phyloP scores from a whole-genome alignment of 2,888 invertebrate genomes.

The Cantharis rustica region DNA sequence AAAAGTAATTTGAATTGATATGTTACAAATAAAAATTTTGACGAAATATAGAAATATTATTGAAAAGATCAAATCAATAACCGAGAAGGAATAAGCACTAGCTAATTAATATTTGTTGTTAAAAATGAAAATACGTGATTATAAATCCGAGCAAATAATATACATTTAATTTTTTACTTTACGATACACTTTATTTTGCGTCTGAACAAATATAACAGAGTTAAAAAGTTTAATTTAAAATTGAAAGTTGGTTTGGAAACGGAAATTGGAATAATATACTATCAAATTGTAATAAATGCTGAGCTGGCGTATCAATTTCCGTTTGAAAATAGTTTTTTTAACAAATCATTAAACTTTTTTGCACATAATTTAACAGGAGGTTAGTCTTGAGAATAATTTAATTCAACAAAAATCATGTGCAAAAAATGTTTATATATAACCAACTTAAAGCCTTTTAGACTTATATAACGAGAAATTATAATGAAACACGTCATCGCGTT shows the following conservation, averaged over 20 bases:
- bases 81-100: too few species aligned
- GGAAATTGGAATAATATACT: background rate
- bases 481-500: conserved; percentile 9
- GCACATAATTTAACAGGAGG: background rate
- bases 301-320: background rate
- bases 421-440: background rate
- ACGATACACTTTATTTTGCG: background rate
- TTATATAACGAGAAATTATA: conserved; percentile 7
- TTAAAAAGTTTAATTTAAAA: background rate
- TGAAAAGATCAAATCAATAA: too few species aligned
- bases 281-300: background rate
- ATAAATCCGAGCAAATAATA: too few species aligned
- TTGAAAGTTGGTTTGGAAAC: background rate
- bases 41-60: too few species aligned
- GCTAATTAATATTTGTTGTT: too few species aligned
- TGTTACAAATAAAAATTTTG: too few species aligned
- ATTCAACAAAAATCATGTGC: background rate
- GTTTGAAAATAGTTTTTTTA: background rate
- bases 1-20: too few species aligned
- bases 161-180: background rate
- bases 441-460: background rate
- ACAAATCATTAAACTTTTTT: background rate
- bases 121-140: too few species aligned
- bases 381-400: background rate
- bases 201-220: background rate